Evolutionary conservation across 1,140 invertebrate genomes (phyloP).

Genomic region (Lasioglossum albipes): DNA sequence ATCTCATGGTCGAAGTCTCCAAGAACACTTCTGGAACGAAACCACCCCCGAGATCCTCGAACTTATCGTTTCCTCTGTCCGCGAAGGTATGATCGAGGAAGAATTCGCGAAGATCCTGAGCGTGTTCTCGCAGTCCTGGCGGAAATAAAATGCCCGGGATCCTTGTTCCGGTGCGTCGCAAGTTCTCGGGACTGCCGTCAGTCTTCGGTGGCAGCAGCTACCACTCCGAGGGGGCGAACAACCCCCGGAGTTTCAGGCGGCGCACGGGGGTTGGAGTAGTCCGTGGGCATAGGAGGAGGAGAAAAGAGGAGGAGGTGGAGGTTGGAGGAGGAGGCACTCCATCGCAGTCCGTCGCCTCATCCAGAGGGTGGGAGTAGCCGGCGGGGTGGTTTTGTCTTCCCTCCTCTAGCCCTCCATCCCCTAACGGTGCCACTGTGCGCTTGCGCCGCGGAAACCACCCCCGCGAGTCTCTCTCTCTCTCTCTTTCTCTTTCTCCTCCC

Average conservation of each 20-base stretch:
- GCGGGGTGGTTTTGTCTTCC: conserved; percentile 69
- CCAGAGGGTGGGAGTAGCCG: conserved; percentile 64
- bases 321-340: conserved; percentile 73
- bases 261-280: conserved; percentile 47
- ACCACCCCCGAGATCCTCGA: neutral
- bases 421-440: conserved; percentile 46
- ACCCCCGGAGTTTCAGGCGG: conserved; percentile 41
- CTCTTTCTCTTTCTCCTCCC: conserved; percentile 31
- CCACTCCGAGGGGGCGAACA: conserved; percentile 55
- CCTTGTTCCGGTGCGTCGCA: neutral
- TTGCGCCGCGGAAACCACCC: conserved; percentile 52
- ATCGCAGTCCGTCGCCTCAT: conserved; percentile 79
- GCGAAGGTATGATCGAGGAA: neutral
- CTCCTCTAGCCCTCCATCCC: conserved; percentile 57
- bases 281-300: conserved; percentile 38
- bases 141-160: conserved; percentile 59
- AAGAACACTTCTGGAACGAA: too few relatives aligned
- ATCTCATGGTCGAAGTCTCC: too few relatives aligned
- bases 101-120: conserved; percentile 10
- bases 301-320: conserved; percentile 42
- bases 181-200: conserved; percentile 36
- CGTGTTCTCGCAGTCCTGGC: conserved; percentile 16
- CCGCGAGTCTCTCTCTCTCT: conserved; percentile 29
- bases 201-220: conserved; percentile 70
- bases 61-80: neutral